phyloP scores from a whole-genome alignment of 2,113 vertebrate genomes.

The Bostrychus sinensis region DNA sequence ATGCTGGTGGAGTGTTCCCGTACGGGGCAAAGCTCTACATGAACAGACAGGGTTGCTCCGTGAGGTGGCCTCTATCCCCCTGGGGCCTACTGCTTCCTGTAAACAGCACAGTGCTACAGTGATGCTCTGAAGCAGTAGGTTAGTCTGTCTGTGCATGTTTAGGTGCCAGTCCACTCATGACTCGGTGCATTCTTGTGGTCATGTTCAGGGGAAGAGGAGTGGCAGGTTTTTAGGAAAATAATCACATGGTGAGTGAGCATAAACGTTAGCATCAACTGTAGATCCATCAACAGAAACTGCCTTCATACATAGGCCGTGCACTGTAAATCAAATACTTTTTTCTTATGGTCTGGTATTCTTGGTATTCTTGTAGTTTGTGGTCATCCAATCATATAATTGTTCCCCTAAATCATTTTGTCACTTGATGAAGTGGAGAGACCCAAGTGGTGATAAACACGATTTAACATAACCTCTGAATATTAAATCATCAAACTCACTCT shows the following conservation, averaged over 20 bases:
- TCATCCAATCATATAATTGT: slow-evolving; percentile 42
- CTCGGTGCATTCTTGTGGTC: slow-evolving; percentile 30
- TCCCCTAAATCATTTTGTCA: slow-evolving; percentile 48
- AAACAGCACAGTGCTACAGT: slow-evolving; percentile 61
- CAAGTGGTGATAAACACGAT: slow-evolving; percentile 48
- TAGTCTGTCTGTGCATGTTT: slow-evolving; percentile 11
- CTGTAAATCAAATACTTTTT: not conserved
- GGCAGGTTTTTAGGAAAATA: slow-evolving; percentile 16
- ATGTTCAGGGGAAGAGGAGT: slow-evolving; percentile 10
- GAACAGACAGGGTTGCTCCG: slow-evolving; percentile 60
- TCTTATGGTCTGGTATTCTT: slow-evolving; percentile 21
- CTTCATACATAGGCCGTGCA: not conserved
- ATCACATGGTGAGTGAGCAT: slow-evolving; percentile 8
- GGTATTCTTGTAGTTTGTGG: slow-evolving; percentile 38
- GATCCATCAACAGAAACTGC: not conserved
- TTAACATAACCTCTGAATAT: slow-evolving; percentile 53
- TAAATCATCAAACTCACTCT: slow-evolving; percentile 49
- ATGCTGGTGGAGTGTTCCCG: slow-evolving; percentile 58
- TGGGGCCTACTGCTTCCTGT: slow-evolving; percentile 65
- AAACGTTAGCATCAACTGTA: not conserved
- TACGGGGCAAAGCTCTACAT: slow-evolving; percentile 68
- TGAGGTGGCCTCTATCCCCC: slow-evolving; percentile 62
- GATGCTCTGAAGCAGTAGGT: slow-evolving; percentile 41
- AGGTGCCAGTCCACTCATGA: slow-evolving; percentile 14
- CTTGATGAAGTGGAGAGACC: slow-evolving; percentile 33